Base-by-base conservation (phyloP, 2,113 vertebrate species). In the Prunella himalayana region DNA sequence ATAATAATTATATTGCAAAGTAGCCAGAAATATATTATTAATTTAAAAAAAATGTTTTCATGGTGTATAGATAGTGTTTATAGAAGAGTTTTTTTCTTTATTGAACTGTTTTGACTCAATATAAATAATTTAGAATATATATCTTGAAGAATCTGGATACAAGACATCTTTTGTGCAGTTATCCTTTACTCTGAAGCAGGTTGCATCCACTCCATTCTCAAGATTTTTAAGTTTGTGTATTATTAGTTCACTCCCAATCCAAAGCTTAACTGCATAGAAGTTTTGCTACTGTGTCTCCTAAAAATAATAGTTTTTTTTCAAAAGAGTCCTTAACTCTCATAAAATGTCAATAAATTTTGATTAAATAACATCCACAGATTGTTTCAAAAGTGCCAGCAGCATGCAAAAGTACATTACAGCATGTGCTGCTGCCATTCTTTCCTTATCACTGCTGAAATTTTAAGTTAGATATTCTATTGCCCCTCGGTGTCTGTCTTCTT, bases 221-320 rank as follows among this genome's bases (percentile, higher is more conserved):
- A 61, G 24, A 56, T 27, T 66, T 75, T 61, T 42, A 81, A n/a
- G 24, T 65, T 37, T 82, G 2, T 50, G 4, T 51, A 12, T 59
- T 69, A 45, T 12, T 66, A 39, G 41, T 35, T 84, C 20, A 37
- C 4, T 87, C 78, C 3, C 20, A 70, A 23, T 50, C 6, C 7
- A 19, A 57, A 78, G 9, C 39, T 81, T 79, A 86, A 79, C 17
- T 50, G 20, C 53, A 15, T 53, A 78, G 88, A 47, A 50, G 1
- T 11, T 78, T 23, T 65, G 3, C 9, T 80, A 49, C 10, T 1
- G 0, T 22, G 15, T 44, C 33, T 19, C 31, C 20, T 31, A 66
- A 53, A 78, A 53, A 37, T 2, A 61, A 11, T 1, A 49, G n/a
- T 0, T 0, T 0, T 70, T 42, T 53, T 81, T 42, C 35, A 37